phyloP scores from a whole-genome alignment of 1,140 invertebrate species.

The Pseudomyrmex pallidus region DNA sequence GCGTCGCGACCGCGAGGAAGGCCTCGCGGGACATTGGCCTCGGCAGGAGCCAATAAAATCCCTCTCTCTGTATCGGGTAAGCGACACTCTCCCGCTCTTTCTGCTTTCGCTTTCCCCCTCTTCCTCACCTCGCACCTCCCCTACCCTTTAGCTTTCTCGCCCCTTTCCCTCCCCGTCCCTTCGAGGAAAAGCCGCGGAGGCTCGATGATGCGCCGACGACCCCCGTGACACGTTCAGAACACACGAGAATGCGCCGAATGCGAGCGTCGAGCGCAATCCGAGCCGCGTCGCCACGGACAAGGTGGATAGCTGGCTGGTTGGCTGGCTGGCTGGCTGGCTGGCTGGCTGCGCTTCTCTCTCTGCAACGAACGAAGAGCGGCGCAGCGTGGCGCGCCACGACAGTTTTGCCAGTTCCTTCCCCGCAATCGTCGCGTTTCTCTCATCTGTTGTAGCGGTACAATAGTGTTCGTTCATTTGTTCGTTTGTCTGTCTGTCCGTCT shows the following conservation, averaged over 20 bases:
- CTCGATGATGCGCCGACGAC: slow-evolving; percentile 25
- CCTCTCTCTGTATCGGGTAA: slow-evolving; percentile 46
- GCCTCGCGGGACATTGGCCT: slow-evolving; percentile 59
- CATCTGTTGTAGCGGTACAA: not conserved
- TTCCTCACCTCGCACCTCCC: slow-evolving; percentile 52
- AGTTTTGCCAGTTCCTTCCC: slow-evolving; percentile 31
- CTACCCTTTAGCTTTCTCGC: slow-evolving; percentile 3
- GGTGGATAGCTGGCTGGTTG: not conserved
- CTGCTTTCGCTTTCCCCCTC: slow-evolving; percentile 62
- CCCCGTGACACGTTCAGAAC: slow-evolving; percentile 26
- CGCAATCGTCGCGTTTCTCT: slow-evolving; percentile 31
- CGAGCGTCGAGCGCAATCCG: not conserved
- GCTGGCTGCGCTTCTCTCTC: not conserved
- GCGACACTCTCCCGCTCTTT: slow-evolving; percentile 45
- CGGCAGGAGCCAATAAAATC: slow-evolving; percentile 54
- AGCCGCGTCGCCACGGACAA: slow-evolving; percentile 13
- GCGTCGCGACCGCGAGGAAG: slow-evolving; percentile 36
- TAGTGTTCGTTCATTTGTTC: not conserved
- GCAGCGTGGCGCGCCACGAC: slow-evolving; percentile 3
- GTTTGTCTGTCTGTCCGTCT: no score
- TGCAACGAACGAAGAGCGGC: not conserved
- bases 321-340: no score
- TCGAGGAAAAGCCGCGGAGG: slow-evolving; percentile 31
- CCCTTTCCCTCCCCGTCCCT: not conserved
- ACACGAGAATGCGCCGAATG: slow-evolving; percentile 30